Evolutionary conservation across 1,140 invertebrate genomes (phyloP), one percentile per base, ranked within the genome.

Genomic region (Lerema accius): DNA sequence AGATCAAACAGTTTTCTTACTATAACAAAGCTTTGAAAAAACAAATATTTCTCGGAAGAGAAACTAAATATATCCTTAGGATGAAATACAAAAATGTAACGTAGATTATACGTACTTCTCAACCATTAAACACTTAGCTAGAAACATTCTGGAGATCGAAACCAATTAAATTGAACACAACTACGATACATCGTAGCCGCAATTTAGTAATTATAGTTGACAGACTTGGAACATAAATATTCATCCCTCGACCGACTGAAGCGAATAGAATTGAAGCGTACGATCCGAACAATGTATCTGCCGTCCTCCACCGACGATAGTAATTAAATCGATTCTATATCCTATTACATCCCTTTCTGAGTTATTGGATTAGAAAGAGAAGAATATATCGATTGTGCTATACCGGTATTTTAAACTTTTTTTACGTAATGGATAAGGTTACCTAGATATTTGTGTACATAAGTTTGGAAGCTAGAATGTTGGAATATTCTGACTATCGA

Each of bases 161-260:
- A 51, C 16, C 49, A 39, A 51, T 51, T 51, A 51, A 16, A 51
- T 13, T 40, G 16, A 37, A 40, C 15, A 51, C 23, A 45, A 4
- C 15, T 16, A 13, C 15, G 17, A 32, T 53, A 51, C 11, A 32
- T 39, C 49, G 35, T 32, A 15, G 9, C 10, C 19, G 19, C 17
- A 32, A 4, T 51, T 51, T 46, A 49, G 46, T 49, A 61, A 50
- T 61, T 61, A 61, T 50, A 23, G 35, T 28, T 46, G 53, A 50
- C 67, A 55, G 51, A 62, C 58, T 55, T 65, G 15, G 46, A 49
- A 68, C 69, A 72, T 75, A 75, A 75, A 75, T 75, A 75, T 70
- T 76, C 73, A 73, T 76, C 51, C 46, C 59, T 39, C 49, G 48
- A 53, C 49, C 58, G 43, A 53, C 55, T 51, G 48, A 53, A 53